A percentile compares a stretch with the other conserved stretches of the same genome.
Evolutionary conservation across 2,797 vertebrate genomes (phyloP).

Genomic region (Pseudochaenichthys georgianus): DNA sequence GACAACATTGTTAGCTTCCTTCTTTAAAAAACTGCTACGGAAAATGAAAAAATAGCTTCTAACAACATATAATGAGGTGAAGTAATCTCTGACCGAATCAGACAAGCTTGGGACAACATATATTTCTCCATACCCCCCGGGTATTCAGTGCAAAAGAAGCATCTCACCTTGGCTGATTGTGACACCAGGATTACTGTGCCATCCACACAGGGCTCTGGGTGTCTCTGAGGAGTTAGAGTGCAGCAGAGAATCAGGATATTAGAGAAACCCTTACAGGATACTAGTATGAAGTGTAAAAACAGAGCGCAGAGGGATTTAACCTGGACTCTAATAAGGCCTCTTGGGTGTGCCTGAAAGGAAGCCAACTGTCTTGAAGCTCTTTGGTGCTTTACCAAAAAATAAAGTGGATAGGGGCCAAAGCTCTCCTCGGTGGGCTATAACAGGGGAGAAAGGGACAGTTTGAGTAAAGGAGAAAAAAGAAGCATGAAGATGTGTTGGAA

Average conservation of each 20-base stretch:
- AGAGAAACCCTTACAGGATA: constrained; percentile 51
- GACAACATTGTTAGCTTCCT: constrained; percentile 4
- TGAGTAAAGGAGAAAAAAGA: constrained; percentile 2
- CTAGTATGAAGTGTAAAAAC: constrained; percentile 35
- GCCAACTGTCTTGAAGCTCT: constrained; percentile 36
- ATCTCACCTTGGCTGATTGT: constrained; percentile 38
- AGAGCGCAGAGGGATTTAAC: constrained; percentile 65
- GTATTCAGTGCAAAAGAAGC: constrained; percentile 40
- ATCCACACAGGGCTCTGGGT: constrained; percentile 18
- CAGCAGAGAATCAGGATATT: constrained; percentile 59
- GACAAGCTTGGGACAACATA: constrained; percentile 5
- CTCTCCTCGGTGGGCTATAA: constrained; percentile 14
- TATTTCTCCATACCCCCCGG: constrained; percentile 23
- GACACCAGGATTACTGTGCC: constrained; percentile 32
- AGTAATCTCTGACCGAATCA: constrained; percentile 28
- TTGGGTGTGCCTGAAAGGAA: constrained; percentile 59
- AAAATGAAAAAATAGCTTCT: constrained; percentile 24
- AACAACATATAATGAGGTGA: constrained; percentile 26
- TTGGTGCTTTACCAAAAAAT: constrained; percentile 45
- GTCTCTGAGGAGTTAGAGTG: constrained; percentile 54
- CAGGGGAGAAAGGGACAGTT: constrained; percentile 7
- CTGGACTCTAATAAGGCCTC: constrained; percentile 81
- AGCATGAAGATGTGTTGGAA: constrained; percentile 19
- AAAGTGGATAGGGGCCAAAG: constrained; percentile 15
- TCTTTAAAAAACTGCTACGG: constrained; percentile 11